Percentiles rank a stretch among this genome's conserved stretches.
These are phyloP conservation scores for Belgica antarctica DNA, from an alignment of 2,888 invertebrate genomes.

Conservation along the genomic window DNA sequence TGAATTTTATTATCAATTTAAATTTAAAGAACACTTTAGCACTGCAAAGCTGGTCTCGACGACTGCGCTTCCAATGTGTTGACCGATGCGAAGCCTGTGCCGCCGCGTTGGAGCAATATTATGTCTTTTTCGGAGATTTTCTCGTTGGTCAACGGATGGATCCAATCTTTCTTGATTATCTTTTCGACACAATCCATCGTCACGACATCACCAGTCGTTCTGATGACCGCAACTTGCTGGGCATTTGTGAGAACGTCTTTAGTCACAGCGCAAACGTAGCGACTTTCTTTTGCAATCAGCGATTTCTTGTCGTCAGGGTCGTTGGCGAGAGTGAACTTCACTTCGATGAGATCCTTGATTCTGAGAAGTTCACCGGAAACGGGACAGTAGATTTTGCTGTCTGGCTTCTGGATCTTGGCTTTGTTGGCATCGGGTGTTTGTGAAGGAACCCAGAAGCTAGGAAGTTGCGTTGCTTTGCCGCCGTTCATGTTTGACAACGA, in stretches of 20 bases:
- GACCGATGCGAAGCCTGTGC: slow-evolving; percentile 89
- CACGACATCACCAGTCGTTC: slow-evolving; percentile 87
- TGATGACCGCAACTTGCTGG: slow-evolving; percentile 88
- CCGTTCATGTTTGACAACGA: slow-evolving; percentile 69
- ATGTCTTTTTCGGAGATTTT: slow-evolving; percentile 87
- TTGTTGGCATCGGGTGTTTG: slow-evolving; percentile 82
- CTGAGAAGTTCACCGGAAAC: slow-evolving; percentile 81
- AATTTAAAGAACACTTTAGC: slow-evolving; percentile 55
- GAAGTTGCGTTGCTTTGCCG: slow-evolving; percentile 75
- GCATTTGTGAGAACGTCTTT: slow-evolving; percentile 94
- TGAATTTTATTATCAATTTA: not conserved
- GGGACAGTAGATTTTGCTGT: slow-evolving; percentile 68
- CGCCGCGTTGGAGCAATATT: slow-evolving; percentile 88
- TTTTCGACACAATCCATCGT: slow-evolving; percentile 96
- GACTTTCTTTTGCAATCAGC: slow-evolving; percentile 80
- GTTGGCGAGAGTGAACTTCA: slow-evolving; percentile 88
- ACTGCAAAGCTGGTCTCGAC: slow-evolving; percentile 79
- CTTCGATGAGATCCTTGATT: slow-evolving; percentile 86
- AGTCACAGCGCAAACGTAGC: slow-evolving; percentile 97
- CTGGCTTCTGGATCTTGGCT: slow-evolving; percentile 70
- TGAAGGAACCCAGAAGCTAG: slow-evolving; percentile 96
- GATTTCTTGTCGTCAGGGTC: slow-evolving; percentile 85
- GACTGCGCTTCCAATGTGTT: slow-evolving; percentile 78
- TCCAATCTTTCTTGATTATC: slow-evolving; percentile 93
- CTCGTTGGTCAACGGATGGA: slow-evolving; percentile 86